These are phyloP conservation scores for Threskiornis aethiopicus DNA, from an alignment of 2,797 vertebrate genomes.

Conservation along the genomic window DNA sequence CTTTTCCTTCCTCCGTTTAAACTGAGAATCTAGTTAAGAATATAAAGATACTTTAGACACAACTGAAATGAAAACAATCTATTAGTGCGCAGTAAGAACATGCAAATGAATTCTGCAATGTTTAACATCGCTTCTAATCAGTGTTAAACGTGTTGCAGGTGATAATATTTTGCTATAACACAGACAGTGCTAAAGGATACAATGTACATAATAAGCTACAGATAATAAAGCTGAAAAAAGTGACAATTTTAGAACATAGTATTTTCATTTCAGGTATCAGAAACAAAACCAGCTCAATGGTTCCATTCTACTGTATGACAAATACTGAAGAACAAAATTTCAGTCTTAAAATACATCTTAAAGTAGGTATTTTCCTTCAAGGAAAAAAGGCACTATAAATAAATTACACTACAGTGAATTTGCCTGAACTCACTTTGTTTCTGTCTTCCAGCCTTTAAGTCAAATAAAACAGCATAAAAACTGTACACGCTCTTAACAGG, in stretches of 20 bases:
- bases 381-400: constrained; percentile 99
- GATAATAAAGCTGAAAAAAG: constrained; percentile 87
- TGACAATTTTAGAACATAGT: constrained; percentile 87
- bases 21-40: constrained; percentile 60
- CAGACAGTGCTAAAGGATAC: constrained; percentile 79
- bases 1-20: constrained; percentile 66
- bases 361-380: constrained; percentile 98
- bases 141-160: constrained; percentile 81
- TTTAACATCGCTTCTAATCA: constrained; percentile 82
- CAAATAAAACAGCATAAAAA: constrained; percentile 88
- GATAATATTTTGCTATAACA: constrained; percentile 84
- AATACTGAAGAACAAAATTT: constrained; percentile 97
- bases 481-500: constrained; percentile 85
- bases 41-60: constrained; percentile 69
- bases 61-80: constrained; percentile 65
- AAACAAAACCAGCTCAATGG: constrained; percentile 90
- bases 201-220: constrained; percentile 87
- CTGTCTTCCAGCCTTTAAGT: constrained; percentile 96
- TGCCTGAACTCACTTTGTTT: constrained; percentile 97
- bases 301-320: constrained; percentile 92
- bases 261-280: constrained; percentile 89
- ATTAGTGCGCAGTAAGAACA: constrained; percentile 53
- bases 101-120: constrained; percentile 57
- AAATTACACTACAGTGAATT: constrained; percentile 99
- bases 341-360: constrained; percentile 95